Conservation (phyloP, 2,888 invertebrate species). For the Trachelus troglodyta region DNA sequence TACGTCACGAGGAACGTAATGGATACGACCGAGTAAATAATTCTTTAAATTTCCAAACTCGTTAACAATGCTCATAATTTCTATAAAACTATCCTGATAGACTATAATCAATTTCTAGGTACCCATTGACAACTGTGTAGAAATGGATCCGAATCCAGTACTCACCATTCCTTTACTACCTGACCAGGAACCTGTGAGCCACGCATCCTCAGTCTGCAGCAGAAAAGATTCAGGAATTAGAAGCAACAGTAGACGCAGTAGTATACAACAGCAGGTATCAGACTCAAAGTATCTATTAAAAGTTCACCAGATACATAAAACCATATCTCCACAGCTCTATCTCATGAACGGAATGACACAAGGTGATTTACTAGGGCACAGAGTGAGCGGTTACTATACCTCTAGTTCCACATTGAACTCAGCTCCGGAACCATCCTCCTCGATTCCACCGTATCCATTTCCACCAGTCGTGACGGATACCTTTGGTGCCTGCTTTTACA, state of each 20-base stretch:
- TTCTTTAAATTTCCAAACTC: not conserved
- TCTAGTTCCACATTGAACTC: conserved; percentile 78
- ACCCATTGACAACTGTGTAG: conserved; percentile 50
- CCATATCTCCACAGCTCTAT: conserved; percentile 68
- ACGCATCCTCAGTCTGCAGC: conserved; percentile 82
- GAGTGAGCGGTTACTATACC: conserved; percentile 90
- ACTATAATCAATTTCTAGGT: conserved; percentile 33
- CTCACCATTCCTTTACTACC: conserved; percentile 61
- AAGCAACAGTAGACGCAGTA: conserved; percentile 86
- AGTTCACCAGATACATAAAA: not conserved
- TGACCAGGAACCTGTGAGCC: conserved; percentile 74
- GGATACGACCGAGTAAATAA: conserved; percentile 44
- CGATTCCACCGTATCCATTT: conserved; percentile 67
- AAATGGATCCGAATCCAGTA: conserved; percentile 62
- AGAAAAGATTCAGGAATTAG: conserved; percentile 90
- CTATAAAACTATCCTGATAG: not conserved
- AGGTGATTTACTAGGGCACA: conserved; percentile 80
- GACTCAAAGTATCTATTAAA: not conserved
- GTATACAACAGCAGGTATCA: conserved; percentile 84
- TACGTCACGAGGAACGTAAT: conserved; percentile 34
- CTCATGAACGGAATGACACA: conserved; percentile 73
- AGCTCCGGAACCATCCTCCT: conserved; percentile 59
- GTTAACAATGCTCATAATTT: not conserved
- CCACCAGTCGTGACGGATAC: conserved; percentile 73
- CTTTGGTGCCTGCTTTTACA: conserved; percentile 80